These are phyloP conservation scores for Galerucella pusilla DNA, from an alignment of 2,888 invertebrate species.

Conservation along the genomic window DNA sequence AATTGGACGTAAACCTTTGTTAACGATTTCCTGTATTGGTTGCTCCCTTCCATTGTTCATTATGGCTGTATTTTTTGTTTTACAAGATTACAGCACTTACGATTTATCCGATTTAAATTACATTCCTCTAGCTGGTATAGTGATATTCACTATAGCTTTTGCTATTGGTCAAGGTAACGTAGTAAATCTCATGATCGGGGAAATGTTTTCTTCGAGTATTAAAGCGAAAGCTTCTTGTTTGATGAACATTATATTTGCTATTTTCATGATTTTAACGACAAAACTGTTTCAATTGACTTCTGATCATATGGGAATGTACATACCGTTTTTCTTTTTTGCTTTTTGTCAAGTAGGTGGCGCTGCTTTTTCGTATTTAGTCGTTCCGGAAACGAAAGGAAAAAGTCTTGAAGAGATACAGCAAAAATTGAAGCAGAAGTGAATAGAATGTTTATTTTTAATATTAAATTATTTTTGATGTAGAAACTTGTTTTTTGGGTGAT, in stretches of 20 bases:
- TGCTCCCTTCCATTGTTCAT: conserved; percentile 40
- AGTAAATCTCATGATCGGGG: conserved; percentile 51
- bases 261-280: conserved; percentile 51
- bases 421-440: conserved; percentile 46
- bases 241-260: conserved; percentile 53
- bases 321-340: conserved; percentile 55
- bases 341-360: conserved; percentile 46
- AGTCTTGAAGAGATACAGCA: conserved; percentile 60
- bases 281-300: conserved; percentile 58
- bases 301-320: conserved; percentile 52
- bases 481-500: too few species aligned
- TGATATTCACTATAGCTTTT: conserved; percentile 47
- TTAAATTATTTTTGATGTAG: not conserved
- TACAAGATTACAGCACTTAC: conserved; percentile 49
- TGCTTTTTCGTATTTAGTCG: conserved; percentile 50
- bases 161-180: conserved; percentile 50
- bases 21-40: conserved; percentile 49
- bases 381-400: conserved; percentile 61
- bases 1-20: conserved; percentile 51
- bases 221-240: conserved; percentile 57
- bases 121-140: conserved; percentile 51
- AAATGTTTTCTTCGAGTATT: conserved; percentile 55
- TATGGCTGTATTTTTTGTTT: conserved; percentile 55
- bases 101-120: conserved; percentile 47
- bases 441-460: not conserved